These are phyloP conservation scores for Morpho deidamia DNA, from an alignment of 2,888 invertebrate genomes.

Conservation along the genomic window DNA sequence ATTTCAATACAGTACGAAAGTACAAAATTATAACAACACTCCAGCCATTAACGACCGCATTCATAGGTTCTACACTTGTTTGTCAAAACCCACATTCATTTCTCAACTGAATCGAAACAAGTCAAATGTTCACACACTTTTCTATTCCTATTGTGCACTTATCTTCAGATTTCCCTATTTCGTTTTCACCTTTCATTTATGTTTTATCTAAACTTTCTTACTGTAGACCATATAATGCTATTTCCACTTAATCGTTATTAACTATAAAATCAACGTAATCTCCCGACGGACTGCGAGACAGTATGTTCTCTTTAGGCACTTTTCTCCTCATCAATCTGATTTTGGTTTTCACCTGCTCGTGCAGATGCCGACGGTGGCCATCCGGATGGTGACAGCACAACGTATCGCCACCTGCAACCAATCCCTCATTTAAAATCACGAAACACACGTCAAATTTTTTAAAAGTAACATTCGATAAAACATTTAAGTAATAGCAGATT, in stretches of 20 bases:
- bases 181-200: too few relatives aligned
- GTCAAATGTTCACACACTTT: too few relatives aligned
- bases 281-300: constrained; percentile 42
- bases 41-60: too few relatives aligned
- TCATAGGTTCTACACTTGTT: too few relatives aligned
- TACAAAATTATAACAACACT: too few relatives aligned
- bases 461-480: background rate
- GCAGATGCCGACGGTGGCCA: constrained; percentile 58
- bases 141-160: too few relatives aligned
- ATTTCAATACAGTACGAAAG: too few relatives aligned
- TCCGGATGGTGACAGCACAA: constrained; percentile 46
- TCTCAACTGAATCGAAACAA: too few relatives aligned
- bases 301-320: constrained; percentile 56
- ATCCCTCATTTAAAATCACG: constrained; percentile 39
- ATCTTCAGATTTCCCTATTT: too few relatives aligned
- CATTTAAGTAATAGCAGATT: constrained; percentile 9
- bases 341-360: constrained; percentile 48
- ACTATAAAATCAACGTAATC: constrained; percentile 68
- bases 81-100: too few relatives aligned
- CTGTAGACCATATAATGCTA: too few relatives aligned
- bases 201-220: too few relatives aligned
- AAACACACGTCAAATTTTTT: constrained; percentile 2
- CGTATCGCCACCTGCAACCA: constrained; percentile 71
- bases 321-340: constrained; percentile 46
- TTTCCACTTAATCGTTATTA: constrained; percentile 51